phyloP scores from a whole-genome alignment of 2,888 invertebrate species.

The Ectemnius cavifrons region DNA sequence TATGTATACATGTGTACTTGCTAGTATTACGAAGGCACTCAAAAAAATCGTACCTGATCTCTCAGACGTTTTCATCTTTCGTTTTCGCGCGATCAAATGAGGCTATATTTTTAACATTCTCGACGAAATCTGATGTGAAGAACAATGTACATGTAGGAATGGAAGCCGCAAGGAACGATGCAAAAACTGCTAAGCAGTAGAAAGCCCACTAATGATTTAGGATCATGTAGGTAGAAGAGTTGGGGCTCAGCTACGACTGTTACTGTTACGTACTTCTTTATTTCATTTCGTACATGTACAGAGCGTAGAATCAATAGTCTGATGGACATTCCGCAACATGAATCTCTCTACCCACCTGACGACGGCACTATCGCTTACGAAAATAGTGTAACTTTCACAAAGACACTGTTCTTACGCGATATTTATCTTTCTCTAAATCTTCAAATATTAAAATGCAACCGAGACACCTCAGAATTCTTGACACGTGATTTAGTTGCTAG shows the following conservation, averaged over 20 bases:
- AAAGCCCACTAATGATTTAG: background rate
- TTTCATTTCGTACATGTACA: conserved; percentile 6
- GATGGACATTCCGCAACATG: conserved; percentile 6
- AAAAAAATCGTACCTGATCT: too few species aligned
- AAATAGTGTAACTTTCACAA: background rate
- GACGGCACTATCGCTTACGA: background rate
- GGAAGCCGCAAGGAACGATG: background rate
- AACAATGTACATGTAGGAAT: conserved; percentile 7
- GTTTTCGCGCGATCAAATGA: background rate
- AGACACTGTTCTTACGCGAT: background rate
- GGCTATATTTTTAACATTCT: background rate
- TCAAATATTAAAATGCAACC: too few species aligned
- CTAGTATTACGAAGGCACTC: too few species aligned
- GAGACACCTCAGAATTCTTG: too few species aligned
- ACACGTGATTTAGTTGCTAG: too few species aligned
- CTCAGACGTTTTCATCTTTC: too few species aligned
- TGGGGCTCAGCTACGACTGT: background rate
- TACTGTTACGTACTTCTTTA: conserved; percentile 1
- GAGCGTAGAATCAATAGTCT: background rate
- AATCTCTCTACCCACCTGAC: background rate
- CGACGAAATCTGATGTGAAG: background rate
- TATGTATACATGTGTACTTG: too few species aligned
- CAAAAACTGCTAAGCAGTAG: background rate
- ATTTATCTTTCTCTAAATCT: too few species aligned
- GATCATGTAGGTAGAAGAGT: background rate